Conservation (phyloP, 1,140 invertebrate species). For the Cyclina sinensis region DNA sequence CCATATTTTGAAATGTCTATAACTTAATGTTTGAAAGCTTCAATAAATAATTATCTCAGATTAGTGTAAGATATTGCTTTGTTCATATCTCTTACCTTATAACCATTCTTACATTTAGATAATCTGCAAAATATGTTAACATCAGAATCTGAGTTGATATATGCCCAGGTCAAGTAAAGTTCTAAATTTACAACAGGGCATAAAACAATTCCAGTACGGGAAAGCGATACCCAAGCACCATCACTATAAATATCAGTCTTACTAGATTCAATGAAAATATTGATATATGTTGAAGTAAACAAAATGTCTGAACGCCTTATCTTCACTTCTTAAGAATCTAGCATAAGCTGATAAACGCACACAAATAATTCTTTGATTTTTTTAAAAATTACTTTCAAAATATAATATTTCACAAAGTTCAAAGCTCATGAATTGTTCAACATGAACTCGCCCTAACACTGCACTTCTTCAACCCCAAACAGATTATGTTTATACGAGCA, state of each 20-base stretch:
- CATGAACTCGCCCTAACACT: too few relatives aligned
- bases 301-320: not conserved
- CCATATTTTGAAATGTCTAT: constrained; percentile 20
- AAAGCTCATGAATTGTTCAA: too few relatives aligned
- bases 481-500: too few relatives aligned
- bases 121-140: constrained; percentile 1
- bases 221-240: constrained; percentile 16
- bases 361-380: constrained; percentile 50
- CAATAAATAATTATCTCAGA: constrained; percentile 4
- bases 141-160: constrained; percentile 19
- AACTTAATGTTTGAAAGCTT: constrained; percentile 7
- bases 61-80: constrained; percentile 39
- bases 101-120: not conserved
- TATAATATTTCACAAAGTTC: too few relatives aligned
- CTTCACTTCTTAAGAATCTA: constrained; percentile 30
- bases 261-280: constrained; percentile 34
- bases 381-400: not conserved
- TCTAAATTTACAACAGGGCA: constrained; percentile 29
- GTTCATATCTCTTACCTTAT: constrained; percentile 5
- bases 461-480: too few relatives aligned
- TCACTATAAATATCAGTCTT: constrained; percentile 35
- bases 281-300: not conserved
- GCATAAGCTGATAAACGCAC: constrained; percentile 15
- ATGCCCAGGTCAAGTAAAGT: not conserved
- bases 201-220: not conserved